Evolutionary conservation across 2,888 invertebrate species (phyloP).

Genomic region (Campoplex nolae): DNA sequence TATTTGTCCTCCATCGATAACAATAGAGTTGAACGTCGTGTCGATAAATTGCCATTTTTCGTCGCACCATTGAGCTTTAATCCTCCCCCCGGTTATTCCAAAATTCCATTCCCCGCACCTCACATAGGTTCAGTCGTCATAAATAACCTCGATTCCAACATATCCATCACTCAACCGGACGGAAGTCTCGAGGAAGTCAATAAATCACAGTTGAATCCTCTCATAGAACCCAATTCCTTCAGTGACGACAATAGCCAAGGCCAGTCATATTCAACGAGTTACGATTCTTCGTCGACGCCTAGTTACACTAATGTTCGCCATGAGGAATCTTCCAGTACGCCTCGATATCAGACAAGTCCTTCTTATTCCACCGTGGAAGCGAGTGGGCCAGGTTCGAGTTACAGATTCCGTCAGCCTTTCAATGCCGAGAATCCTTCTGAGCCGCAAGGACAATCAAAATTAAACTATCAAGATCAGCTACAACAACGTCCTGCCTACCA

Average conservation of each 20-base stretch:
- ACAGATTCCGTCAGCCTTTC: slow-evolving; percentile 63
- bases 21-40: slow-evolving; percentile 89
- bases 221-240: slow-evolving; percentile 82
- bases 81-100: slow-evolving; percentile 93
- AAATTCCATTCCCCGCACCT: slow-evolving; percentile 94
- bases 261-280: slow-evolving; percentile 69
- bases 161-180: slow-evolving; percentile 62
- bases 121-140: slow-evolving; percentile 95
- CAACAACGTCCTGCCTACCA: slow-evolving; percentile 64
- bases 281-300: slow-evolving; percentile 75
- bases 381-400: slow-evolving; percentile 41
- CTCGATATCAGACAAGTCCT: slow-evolving; percentile 72
- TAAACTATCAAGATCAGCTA: slow-evolving; percentile 56
- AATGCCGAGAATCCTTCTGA: slow-evolving; percentile 53
- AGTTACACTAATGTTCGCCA: slow-evolving; percentile 66
- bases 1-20: slow-evolving; percentile 91
- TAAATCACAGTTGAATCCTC: slow-evolving; percentile 75
- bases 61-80: slow-evolving; percentile 94
- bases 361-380: slow-evolving; percentile 57
- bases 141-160: slow-evolving; percentile 84
- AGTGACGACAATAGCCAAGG: slow-evolving; percentile 80
- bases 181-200: slow-evolving; percentile 70
- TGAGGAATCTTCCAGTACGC: slow-evolving; percentile 70
- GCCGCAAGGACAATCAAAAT: slow-evolving; percentile 47
- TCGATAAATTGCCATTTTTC: slow-evolving; percentile 92